Percentiles rank a stretch among this genome's conserved stretches.
Evolutionary conservation across 2,113 vertebrate species (phyloP).

Genomic region (Salminus brasiliensis): DNA sequence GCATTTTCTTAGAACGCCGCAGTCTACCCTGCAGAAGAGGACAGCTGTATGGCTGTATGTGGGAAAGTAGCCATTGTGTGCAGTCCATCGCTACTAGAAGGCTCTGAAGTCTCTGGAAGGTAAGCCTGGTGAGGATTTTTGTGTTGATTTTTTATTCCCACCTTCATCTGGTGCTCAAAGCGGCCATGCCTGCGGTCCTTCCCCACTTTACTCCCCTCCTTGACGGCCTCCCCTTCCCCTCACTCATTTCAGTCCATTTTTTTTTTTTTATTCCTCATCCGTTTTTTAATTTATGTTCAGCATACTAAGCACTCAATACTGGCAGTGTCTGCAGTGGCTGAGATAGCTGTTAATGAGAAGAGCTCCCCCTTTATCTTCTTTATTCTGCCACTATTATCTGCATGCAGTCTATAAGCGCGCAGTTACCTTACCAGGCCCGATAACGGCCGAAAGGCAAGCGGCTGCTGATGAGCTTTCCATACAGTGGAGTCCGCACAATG

Average conservation of each 20-base stretch:
- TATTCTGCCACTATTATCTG: conserved; percentile 96
- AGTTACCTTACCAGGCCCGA: conserved; percentile 91
- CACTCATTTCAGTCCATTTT: conserved; percentile 44
- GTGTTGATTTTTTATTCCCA: conserved; percentile 20
- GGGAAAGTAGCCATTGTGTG: conserved; percentile 22
- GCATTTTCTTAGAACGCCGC: conserved; percentile 7
- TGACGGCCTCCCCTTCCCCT: conserved; percentile 40
- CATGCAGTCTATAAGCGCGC: conserved; percentile 95
- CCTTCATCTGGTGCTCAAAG: conserved; percentile 35
- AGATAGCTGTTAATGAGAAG: conserved; percentile 99
- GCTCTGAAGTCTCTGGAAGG: conserved; percentile 30
- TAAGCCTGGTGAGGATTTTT: conserved; percentile 32
- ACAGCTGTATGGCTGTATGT: background rate
- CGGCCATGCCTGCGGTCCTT: conserved; percentile 29
- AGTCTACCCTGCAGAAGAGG: conserved; percentile 12
- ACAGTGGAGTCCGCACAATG: conserved; percentile 90
- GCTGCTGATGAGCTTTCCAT: conserved; percentile 98
- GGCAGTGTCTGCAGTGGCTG: conserved; percentile 90
- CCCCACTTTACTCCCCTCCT: conserved; percentile 18
- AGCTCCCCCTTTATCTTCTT: conserved; percentile 95
- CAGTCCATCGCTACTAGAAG: background rate
- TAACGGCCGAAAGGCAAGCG: conserved; percentile 94
- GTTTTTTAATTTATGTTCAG: conserved; percentile 91
- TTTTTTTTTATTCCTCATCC: conserved; percentile 69
- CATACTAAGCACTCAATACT: conserved; percentile 86